Conservation (phyloP, 2,888 invertebrate species). For the Microchrysa polita region DNA sequence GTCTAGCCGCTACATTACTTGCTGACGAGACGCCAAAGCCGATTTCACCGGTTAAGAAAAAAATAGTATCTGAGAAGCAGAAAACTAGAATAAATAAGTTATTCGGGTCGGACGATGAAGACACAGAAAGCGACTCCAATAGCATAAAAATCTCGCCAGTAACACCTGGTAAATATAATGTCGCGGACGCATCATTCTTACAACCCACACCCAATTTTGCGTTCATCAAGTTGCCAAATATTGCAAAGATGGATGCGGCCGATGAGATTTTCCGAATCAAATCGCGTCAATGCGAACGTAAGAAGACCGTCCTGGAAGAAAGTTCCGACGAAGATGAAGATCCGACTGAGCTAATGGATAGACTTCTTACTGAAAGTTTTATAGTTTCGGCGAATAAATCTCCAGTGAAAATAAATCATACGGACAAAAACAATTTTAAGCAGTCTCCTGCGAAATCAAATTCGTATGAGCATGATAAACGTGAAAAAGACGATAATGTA, state of each 20-base stretch:
- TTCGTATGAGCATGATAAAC: background rate
- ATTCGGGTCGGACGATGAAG: slow-evolving; percentile 41
- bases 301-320: slow-evolving; percentile 27
- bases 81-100: slow-evolving; percentile 5
- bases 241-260: slow-evolving; percentile 31
- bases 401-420: background rate
- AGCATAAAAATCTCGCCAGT: background rate
- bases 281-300: slow-evolving; percentile 6
- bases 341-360: slow-evolving; percentile 11
- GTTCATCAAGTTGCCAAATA: slow-evolving; percentile 38
- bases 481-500: background rate
- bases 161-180: background rate
- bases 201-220: slow-evolving; percentile 42
- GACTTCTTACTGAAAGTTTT: slow-evolving; percentile 19
- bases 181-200: background rate
- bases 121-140: background rate
- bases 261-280: slow-evolving; percentile 33
- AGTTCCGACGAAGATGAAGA: slow-evolving; percentile 42
- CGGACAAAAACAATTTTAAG: background rate
- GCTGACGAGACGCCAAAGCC: slow-evolving; percentile 4
- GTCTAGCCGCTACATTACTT: slow-evolving; percentile 3
- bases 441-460: too few species aligned
- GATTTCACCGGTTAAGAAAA: slow-evolving; percentile 1
- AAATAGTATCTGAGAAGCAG: background rate
- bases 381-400: background rate